Conservation (phyloP, 1,140 invertebrate species). For the Drosophila guanche region DNA sequence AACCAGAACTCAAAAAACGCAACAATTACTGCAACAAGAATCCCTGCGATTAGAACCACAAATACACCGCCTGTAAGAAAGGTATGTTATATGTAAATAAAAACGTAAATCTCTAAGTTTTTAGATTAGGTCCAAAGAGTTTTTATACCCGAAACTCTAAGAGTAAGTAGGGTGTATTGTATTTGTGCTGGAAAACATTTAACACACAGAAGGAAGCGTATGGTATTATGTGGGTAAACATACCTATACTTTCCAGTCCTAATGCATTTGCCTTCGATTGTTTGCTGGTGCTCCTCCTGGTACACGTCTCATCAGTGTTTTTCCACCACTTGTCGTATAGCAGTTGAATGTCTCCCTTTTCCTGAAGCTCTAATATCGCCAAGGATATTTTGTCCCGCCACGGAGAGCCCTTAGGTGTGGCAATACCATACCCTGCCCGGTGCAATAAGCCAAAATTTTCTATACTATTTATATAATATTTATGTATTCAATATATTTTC, state of each 20-base stretch:
- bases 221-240: constrained; percentile 27
- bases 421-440: constrained; percentile 90
- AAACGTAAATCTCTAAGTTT: neutral
- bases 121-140: neutral
- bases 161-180: neutral
- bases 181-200: neutral
- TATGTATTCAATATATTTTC: too few relatives aligned
- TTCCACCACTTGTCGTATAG: constrained; percentile 99
- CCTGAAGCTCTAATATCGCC: constrained; percentile 96
- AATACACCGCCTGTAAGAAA: constrained; percentile 92
- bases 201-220: neutral
- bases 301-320: constrained; percentile 95
- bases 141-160: neutral
- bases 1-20: constrained; percentile 97
- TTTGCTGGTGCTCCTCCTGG: constrained; percentile 94
- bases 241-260: constrained; percentile 96
- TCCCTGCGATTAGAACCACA: constrained; percentile 95
- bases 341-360: constrained; percentile 97
- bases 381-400: constrained; percentile 98
- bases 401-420: constrained; percentile 94
- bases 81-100: neutral
- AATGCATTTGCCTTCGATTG: constrained; percentile 96
- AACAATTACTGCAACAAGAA: constrained; percentile 93
- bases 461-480: too few relatives aligned
- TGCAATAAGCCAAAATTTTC: neutral